Evolutionary conservation across 2,888 invertebrate genomes (phyloP).

Genomic region (Furcula furcula): DNA sequence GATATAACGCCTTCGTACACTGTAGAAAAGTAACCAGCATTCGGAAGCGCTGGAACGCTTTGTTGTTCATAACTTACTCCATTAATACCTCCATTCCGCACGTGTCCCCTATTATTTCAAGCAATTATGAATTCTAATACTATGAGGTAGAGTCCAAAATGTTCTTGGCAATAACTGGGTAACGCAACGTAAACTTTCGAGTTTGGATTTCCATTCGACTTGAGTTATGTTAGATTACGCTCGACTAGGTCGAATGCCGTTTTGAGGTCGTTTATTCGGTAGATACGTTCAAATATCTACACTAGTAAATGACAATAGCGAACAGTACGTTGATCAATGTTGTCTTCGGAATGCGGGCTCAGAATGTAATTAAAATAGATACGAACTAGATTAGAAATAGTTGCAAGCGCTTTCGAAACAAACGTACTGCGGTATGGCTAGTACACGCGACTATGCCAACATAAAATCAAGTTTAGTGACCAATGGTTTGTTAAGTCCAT

Average conservation of each 20-base stretch:
- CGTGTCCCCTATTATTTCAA: slow-evolving; percentile 56
- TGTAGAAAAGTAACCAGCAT: slow-evolving; percentile 35
- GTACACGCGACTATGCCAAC: slow-evolving; percentile 31
- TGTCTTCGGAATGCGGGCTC: slow-evolving; percentile 48
- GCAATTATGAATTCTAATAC: slow-evolving; percentile 50
- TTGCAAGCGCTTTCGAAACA: slow-evolving; percentile 60
- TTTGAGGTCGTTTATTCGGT: slow-evolving; percentile 77
- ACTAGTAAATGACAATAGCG: slow-evolving; percentile 44
- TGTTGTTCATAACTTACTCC: slow-evolving; percentile 59
- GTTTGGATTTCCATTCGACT: slow-evolving; percentile 71
- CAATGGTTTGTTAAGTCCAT: slow-evolving; percentile 36
- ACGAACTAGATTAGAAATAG: slow-evolving; percentile 62
- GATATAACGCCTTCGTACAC: slow-evolving; percentile 28
- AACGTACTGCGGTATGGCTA: slow-evolving; percentile 30
- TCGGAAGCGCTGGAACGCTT: slow-evolving; percentile 65
- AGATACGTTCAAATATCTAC: slow-evolving; percentile 49
- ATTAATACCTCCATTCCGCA: slow-evolving; percentile 80
- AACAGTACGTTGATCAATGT: slow-evolving; percentile 44
- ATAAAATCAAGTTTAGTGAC: slow-evolving; percentile 40
- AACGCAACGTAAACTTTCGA: slow-evolving; percentile 75
- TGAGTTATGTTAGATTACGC: slow-evolving; percentile 75
- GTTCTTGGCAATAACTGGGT: slow-evolving; percentile 25
- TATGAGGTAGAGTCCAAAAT: slow-evolving; percentile 32
- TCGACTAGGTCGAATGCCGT: slow-evolving; percentile 78
- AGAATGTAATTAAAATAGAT: slow-evolving; percentile 64